Base-by-base conservation (phyloP, 2,888 invertebrate species). In the Pseudococcus longispinus region DNA sequence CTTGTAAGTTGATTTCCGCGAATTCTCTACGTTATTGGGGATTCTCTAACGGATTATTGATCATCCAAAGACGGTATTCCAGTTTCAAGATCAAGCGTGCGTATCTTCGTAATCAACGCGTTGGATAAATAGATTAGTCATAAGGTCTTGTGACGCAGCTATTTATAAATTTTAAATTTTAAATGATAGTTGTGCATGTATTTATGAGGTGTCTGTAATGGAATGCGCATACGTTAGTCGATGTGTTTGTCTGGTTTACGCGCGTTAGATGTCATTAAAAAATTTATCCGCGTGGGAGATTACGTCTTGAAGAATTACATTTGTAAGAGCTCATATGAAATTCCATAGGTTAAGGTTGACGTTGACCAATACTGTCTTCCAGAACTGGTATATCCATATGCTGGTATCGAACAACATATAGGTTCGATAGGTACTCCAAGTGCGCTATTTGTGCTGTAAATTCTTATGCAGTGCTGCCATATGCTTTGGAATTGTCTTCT, bases 301-400 rank as follows among this genome's bases (percentile, higher is more conserved):
- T 86, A 85, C 85, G 85, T 85, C 77, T 77, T 44, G 32, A 86
- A 51, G 80, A 51, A 86, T 77, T 77, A 84, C 84, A 80, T 86
- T 51, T 20, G 74, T 85, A 85, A 85, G 55, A 70, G 80, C 55
- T 86, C 55, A 80, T 85, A 74, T 77, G 70, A 55, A 86, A 80
- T 86, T 86, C 86, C 86, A 86, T 86, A 80, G 86, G 80, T 86
- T 80, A 86, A 86, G 86, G 77, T 86, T 86, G 86, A 86, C 55
- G 18, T 80, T 86, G 85, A 77, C 77, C 85, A 85, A 85, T 44
- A 77, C 37, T 37, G 37, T 60, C 55, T 70, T 42, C 70, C 77
- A 85, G 84, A 77, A 77, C 85, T 85, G 85, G 85, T 37, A 37
- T 37, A 37, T 37, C 37, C 37, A 37, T 37, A 37, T 37, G 37